Evolutionary conservation across 2,113 vertebrate species (phyloP).

Genomic region (Blennius ocellaris): DNA sequence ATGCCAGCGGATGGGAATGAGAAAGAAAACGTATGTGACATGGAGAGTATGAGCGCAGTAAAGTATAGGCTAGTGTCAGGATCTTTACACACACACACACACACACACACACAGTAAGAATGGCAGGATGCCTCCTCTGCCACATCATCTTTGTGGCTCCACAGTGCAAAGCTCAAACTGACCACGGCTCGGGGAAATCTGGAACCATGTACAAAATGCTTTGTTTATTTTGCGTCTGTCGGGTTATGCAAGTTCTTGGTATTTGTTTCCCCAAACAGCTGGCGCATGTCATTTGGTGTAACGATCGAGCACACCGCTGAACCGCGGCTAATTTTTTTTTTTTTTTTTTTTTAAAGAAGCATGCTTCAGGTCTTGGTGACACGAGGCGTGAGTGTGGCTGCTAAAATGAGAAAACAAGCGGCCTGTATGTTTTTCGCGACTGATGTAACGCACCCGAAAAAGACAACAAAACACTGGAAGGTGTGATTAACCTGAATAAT

Average conservation of each 20-base stretch:
- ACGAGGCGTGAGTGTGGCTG: background rate
- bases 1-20: conserved; percentile 52
- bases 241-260: conserved; percentile 21
- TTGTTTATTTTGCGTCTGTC: conserved; percentile 9
- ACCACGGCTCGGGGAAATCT: conserved; percentile 27
- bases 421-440: conserved; percentile 12
- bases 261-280: conserved; percentile 23
- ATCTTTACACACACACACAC: background rate
- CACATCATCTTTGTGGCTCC: conserved; percentile 40
- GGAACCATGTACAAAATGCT: conserved; percentile 14
- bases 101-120: conserved; percentile 19
- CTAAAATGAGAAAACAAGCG: conserved; percentile 13
- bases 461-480: background rate
- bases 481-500: conserved; percentile 10
- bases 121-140: conserved; percentile 39
- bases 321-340: conserved; percentile 19
- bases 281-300: conserved; percentile 15
- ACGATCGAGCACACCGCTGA: conserved; percentile 16
- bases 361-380: conserved; percentile 14
- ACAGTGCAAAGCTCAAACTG: conserved; percentile 38
- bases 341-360: conserved; percentile 15
- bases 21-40: conserved; percentile 21
- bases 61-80: conserved; percentile 36
- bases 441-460: conserved; percentile 22
- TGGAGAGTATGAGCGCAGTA: conserved; percentile 12